Base-by-base conservation (phyloP, 2,888 invertebrate genomes). In the Nomada fabriciana region DNA sequence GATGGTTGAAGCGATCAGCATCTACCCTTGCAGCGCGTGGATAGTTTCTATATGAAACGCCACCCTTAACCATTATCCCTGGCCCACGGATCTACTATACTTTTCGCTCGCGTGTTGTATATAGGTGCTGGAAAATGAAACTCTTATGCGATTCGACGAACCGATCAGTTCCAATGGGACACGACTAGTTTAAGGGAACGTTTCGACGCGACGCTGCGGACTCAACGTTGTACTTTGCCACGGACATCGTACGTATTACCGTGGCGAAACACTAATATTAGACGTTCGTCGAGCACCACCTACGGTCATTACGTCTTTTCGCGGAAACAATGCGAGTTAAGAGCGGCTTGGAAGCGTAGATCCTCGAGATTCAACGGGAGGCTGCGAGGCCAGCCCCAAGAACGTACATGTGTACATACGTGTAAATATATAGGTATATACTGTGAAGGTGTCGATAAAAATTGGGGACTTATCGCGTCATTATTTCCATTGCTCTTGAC, bases 1-100 rank as follows among this genome's bases (percentile, higher is more conserved):
- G 74, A 87, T 81, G 73, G 78, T 65, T 61, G 64, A 5, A 36
- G 80, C 72, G 84, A 87, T 87, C 85, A 64, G 63, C 80, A 80
- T 84, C 85, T 86, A 83, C 67, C 87, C 84, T 86, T 55, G 57
- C 57, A 74, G 80, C 77, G 65, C 57, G 64, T 55, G 42, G 25
- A 67, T 67, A 52, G 60, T 36, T 36, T 36, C 36, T 36, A 36
- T 60, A 43, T 70, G 59, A 47, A 75, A 80, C 64, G 47, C 64
- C 73, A 77, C 61, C 86, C 67, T 53, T 20, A 36, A 13, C 53
- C 73, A 76, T 80, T 76, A 83, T 59, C 76, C 69, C 72, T 52
- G 36, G 36, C 72, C 71, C 25, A 74, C 61, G 67, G 47, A 15
- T 63, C 47, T 55, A 23, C 74, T 60, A 71, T 78, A 76, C 74